Conservation (phyloP, 2,113 vertebrate genomes). For the Trochalopteron elliotii region DNA sequence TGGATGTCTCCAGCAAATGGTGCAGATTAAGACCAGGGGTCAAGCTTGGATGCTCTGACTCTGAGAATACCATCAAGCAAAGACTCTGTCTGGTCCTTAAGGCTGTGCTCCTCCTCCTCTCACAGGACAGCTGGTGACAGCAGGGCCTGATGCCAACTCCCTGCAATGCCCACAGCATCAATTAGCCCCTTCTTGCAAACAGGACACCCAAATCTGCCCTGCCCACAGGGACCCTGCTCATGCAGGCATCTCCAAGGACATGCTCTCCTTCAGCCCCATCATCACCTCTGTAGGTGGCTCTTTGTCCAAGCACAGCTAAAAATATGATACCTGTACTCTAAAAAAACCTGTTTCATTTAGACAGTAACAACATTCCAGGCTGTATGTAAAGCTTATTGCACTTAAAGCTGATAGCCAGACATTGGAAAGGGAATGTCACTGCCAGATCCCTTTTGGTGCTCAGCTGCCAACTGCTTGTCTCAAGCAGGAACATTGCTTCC, state of each 20-base stretch:
- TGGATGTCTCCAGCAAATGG: background rate
- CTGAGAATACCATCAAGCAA: background rate
- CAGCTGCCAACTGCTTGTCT: background rate
- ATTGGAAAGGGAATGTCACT: background rate
- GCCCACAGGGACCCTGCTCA: no score
- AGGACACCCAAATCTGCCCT: background rate
- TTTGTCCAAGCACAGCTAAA: background rate
- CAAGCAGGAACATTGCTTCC: background rate
- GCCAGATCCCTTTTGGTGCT: background rate
- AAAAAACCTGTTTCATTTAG: background rate
- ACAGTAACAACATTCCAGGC: background rate
- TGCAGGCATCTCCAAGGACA: background rate
- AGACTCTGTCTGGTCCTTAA: background rate
- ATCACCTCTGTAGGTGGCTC: background rate
- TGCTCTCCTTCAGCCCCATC: background rate
- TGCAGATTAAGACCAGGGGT: background rate
- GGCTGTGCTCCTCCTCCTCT: background rate
- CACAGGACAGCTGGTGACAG: background rate
- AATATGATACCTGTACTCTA: background rate
- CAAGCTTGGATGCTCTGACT: background rate
- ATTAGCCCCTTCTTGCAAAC: background rate
- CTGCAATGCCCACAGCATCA: background rate
- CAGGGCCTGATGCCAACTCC: background rate
- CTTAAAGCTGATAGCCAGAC: background rate
- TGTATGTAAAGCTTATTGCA: background rate